phyloP scores from a whole-genome alignment of 2,113 vertebrate genomes.

The Pachycephala philippinensis region DNA sequence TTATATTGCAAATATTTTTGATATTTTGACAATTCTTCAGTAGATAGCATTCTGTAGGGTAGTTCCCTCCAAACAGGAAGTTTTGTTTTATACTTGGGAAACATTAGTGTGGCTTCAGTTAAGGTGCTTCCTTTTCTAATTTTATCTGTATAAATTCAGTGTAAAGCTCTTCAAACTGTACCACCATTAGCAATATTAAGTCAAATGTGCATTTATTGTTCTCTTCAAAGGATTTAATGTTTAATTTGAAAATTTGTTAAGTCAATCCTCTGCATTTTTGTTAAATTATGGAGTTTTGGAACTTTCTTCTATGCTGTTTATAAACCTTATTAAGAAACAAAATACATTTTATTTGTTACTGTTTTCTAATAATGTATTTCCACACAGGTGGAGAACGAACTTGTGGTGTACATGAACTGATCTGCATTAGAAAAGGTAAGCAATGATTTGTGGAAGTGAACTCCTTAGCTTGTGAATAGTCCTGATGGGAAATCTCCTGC shows the following conservation, averaged over 20 bases:
- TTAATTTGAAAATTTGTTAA: background rate
- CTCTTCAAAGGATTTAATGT: background rate
- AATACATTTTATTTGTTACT: background rate
- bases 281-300: background rate
- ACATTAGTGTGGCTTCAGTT: background rate
- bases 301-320: background rate
- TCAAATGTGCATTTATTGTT: background rate
- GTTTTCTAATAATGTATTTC: slow-evolving; percentile 59
- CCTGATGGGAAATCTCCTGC: background rate
- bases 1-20: background rate
- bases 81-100: background rate
- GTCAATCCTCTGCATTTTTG: background rate
- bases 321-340: background rate
- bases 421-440: slow-evolving; percentile 98
- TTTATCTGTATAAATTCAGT: background rate
- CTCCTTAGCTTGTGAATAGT: background rate
- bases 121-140: background rate
- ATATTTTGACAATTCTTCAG: background rate
- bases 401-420: slow-evolving; percentile 96
- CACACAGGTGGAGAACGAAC: slow-evolving; percentile 92
- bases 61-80: background rate
- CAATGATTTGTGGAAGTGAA: background rate
- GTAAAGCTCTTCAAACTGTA: background rate
- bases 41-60: background rate
- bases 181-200: background rate